phyloP scores from a whole-genome alignment of 1,140 invertebrate genomes.

The Lepidurus packardi region DNA sequence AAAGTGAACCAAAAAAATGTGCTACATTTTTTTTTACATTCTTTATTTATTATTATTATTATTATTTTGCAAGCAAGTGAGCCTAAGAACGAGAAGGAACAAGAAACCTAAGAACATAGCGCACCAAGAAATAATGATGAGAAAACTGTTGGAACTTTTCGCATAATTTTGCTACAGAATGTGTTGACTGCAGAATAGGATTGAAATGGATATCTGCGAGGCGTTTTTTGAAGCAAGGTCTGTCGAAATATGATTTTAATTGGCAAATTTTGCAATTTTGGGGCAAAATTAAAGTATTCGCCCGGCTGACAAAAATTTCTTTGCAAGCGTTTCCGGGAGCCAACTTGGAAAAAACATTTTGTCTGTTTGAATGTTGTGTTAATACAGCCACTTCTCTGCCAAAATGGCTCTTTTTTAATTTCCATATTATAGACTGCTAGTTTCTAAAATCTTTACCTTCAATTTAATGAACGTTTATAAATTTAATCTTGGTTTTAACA shows the following conservation, averaged over 20 bases:
- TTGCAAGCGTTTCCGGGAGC: neutral
- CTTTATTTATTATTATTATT: neutral
- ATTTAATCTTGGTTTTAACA: neutral
- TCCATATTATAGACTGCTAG: neutral
- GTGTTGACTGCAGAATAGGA: no score
- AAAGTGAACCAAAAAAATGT: neutral
- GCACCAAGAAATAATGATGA: no score
- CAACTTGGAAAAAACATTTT: slow-evolving; percentile 11
- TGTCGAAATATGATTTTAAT: neutral
- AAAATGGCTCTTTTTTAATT: neutral
- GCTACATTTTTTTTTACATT: neutral
- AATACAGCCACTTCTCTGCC: slow-evolving; percentile 9
- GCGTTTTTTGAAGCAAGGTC: neutral
- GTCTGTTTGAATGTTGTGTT: slow-evolving; percentile 5
- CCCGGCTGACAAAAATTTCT: neutral
- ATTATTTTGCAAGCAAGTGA: neutral
- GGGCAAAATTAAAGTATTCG: neutral
- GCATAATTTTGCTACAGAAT: no score
- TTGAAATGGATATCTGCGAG: neutral
- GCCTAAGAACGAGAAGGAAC: neutral
- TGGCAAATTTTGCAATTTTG: neutral
- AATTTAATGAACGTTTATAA: neutral
- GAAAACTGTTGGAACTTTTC: no score
- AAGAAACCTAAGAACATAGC: no score
- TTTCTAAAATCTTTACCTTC: neutral